Evolutionary conservation across 2,113 vertebrate genomes (phyloP), one percentile per base, ranked within the genome.

Genomic region (Sula dactylatra): DNA sequence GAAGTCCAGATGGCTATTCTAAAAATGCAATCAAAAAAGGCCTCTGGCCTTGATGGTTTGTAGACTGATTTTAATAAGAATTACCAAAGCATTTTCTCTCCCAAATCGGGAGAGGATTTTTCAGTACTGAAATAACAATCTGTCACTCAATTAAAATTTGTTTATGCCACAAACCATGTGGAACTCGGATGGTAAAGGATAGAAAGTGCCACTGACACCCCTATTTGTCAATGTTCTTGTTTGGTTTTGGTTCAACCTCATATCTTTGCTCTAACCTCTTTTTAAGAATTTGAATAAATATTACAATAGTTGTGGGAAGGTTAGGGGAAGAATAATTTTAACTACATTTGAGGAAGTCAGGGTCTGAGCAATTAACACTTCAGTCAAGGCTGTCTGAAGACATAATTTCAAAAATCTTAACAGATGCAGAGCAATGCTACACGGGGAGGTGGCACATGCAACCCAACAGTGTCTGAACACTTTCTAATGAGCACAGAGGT

Each of bases 1-100:
- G 78, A 97, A 89, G 83, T 90, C 95, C 96, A 97, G 95, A 95
- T 97, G 95, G 96, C 91, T 94, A 96, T 67, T 94, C 74, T 91
- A 80, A 97, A 97, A 94, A 84, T 82, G 76, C 76, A 97, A 88
- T 97, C 74, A 93, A 93, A 93, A 91, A 95, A 88, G 55, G 86
- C 74, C 93, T 86, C 93, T 95, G 87, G 88, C 80, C 79, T 82
- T 71, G 56, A 79, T 58, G 42, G 83, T 67, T 86, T 89, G 58
- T 72, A 62, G 86, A 27, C 93, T 85, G 73, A 94, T 88, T 96
- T 97, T 92, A 97, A 86, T 96, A 95, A 95, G 88, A 98, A 97
- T 90, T 95, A 92, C 67, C 61, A 72, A 88, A 94, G 74, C 86
- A 84, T 95, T 96, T 94, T 93, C 65, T 93, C 59, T 93, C 80